Conservation (phyloP, 1,140 invertebrate species). For the Heliconius melpomene region DNA sequence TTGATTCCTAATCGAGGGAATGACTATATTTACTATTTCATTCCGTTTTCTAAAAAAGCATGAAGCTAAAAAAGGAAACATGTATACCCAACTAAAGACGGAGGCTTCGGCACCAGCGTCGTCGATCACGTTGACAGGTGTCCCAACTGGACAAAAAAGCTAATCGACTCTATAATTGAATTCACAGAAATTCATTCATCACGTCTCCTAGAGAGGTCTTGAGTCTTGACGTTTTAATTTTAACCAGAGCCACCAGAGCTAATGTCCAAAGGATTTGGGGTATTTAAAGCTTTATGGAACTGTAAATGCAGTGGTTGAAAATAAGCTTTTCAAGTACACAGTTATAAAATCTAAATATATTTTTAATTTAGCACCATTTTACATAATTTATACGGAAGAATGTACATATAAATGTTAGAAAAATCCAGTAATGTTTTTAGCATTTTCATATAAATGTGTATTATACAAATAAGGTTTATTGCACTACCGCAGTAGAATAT, state of each 20-base stretch:
- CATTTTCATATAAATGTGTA: neutral
- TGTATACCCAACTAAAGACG: no score
- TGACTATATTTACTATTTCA: no score
- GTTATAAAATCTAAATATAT: no score
- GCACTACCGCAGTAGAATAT: neutral
- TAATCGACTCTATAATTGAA: conserved; percentile 47
- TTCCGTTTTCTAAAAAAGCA: no score
- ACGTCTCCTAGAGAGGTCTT: conserved; percentile 28
- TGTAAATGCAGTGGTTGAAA: no score
- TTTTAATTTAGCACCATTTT: no score
- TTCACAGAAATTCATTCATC: conserved; percentile 44
- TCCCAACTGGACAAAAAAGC: conserved; percentile 35
- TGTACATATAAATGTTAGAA: neutral
- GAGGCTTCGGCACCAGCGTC: neutral
- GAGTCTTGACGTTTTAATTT: conserved; percentile 41
- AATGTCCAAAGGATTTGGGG: conserved; percentile 13
- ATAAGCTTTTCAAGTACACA: no score
- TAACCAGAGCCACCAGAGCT: conserved; percentile 15
- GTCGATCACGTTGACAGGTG: conserved; percentile 42
- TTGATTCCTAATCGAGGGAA: neutral
- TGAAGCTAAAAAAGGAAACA: no score
- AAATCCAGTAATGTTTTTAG: neutral
- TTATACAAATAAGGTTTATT: conserved; percentile 5
- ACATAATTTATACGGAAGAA: no score
- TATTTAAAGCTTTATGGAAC: neutral